Evolutionary conservation across 2,797 vertebrate species (phyloP), one percentile per base, ranked within the genome.

Genomic region (Perodicticus potto): DNA sequence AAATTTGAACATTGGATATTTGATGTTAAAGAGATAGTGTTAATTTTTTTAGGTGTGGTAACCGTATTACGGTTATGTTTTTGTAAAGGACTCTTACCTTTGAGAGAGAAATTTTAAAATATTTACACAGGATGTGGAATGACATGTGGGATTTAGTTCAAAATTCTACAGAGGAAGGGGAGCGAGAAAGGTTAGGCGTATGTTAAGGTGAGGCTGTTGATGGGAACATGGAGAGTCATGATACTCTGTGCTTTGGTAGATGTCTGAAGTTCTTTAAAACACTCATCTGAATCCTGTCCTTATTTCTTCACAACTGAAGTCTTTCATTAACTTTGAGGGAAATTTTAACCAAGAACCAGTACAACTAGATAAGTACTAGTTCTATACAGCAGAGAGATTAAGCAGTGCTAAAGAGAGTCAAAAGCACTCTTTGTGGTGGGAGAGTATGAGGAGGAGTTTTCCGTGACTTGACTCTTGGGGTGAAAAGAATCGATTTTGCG

Each of bases 211-310:
- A 95, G 59, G 49, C 49, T 93, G 12, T 29, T 55, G n/a, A 83
- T 53, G 74, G 80, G 32, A 37, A 19, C 7, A 4, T 49, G n/a
- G 23, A 19, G 40, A 20, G 67, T 96, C 59, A 29, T 88, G 86
- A 11, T 80, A n/a, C 3, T 82, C 34, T 86, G 37, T 84, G n/a
- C 25, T 94, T 87, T 45, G 25, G 20, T 59, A 59, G 43, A 0
- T n/a, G 29, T 61, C 91, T 86, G 78, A 69, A 88, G 45, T 85
- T 94, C 29, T 74, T 77, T 37, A 88, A 94, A 93, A 93, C 27
- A 91, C 11, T 67, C 14, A 32, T 80, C 85, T 90, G 90, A 53
- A 82, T 82, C 32, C 81, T 43, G 70, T 89, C 22, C 45, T 43
- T 69, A 17, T 93, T 95, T 94, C 57, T 93, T 74, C 59, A 80